phyloP scores from a whole-genome alignment of 2,888 invertebrate species.

The Eledone cirrhosa region DNA sequence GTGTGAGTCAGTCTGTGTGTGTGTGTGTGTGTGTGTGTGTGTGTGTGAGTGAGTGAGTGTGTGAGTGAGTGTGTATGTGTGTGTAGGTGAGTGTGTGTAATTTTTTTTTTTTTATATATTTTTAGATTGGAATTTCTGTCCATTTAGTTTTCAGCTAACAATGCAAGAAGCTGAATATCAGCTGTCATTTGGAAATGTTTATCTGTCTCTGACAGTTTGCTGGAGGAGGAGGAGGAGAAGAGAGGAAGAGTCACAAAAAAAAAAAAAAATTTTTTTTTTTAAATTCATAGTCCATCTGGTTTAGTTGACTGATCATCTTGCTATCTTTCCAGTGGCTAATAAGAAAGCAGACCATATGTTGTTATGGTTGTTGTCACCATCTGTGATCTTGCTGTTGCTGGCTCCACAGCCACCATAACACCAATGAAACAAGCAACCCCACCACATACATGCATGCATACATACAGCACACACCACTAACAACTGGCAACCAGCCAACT shows the following conservation, averaged over 20 bases:
- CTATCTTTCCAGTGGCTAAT: neutral
- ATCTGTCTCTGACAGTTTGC: too few species aligned
- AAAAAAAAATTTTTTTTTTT: too few species aligned
- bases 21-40: too few species aligned
- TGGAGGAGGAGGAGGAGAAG: too few species aligned
- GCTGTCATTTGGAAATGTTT: neutral
- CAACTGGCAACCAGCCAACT: neutral
- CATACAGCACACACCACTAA: neutral
- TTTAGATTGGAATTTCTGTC: neutral
- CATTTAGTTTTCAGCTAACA: constrained; percentile 11
- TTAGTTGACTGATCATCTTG: neutral
- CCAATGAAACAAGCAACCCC: neutral
- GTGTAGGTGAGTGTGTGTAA: too few species aligned
- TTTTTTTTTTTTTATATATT: too few species aligned
- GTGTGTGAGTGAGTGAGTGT: too few species aligned
- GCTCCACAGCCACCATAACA: neutral
- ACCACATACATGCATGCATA: neutral
- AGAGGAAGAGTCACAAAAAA: too few species aligned
- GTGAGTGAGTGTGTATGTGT: too few species aligned
- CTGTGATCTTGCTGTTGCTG: neutral
- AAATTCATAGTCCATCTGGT: too few species aligned
- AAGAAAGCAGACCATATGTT: neutral
- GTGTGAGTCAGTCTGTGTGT: too few species aligned
- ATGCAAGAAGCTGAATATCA: constrained; percentile 25
- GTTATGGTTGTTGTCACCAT: neutral